These are phyloP conservation scores for Isurus oxyrinchus DNA, from an alignment of 2,113 vertebrate genomes.

Conservation along the genomic window DNA sequence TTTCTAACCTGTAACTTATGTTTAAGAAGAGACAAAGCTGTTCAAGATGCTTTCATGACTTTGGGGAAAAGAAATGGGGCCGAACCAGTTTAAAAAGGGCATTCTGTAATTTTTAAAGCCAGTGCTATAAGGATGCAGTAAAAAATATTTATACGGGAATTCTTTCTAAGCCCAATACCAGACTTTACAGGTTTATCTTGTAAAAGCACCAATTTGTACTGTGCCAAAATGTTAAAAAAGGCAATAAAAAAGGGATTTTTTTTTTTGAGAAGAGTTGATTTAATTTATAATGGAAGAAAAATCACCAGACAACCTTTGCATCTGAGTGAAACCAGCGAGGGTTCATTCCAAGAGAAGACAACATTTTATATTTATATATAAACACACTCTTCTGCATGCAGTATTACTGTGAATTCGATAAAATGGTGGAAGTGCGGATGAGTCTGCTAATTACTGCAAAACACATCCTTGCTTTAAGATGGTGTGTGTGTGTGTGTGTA, in stretches of 20 bases:
- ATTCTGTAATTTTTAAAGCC: constrained; percentile 64
- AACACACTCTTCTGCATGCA: constrained; percentile 28
- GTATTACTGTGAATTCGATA: constrained; percentile 28
- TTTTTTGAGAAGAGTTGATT: constrained; percentile 41
- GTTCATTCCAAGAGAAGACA: constrained; percentile 21
- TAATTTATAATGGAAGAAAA: constrained; percentile 27
- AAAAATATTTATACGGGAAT: constrained; percentile 65
- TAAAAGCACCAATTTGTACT: constrained; percentile 72
- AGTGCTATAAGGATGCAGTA: constrained; percentile 64
- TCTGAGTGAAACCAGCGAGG: constrained; percentile 22
- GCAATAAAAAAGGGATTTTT: constrained; percentile 65
- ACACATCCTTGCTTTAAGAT: neutral
- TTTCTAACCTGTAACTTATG: constrained; percentile 88
- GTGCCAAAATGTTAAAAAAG: constrained; percentile 77
- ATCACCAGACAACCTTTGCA: constrained; percentile 9
- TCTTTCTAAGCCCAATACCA: constrained; percentile 68
- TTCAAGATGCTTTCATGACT: constrained; percentile 57
- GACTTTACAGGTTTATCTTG: constrained; percentile 84
- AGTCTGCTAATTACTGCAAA: constrained; percentile 31
- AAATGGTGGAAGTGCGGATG: constrained; percentile 31
- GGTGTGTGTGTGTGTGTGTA: neutral
- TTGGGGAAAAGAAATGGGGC: constrained; percentile 52
- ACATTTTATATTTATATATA: constrained; percentile 12
- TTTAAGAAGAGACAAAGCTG: constrained; percentile 63
- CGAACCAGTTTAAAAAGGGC: constrained; percentile 56